Evolutionary conservation across 2,797 vertebrate genomes (phyloP).

Genomic region (Ispidina picta): DNA sequence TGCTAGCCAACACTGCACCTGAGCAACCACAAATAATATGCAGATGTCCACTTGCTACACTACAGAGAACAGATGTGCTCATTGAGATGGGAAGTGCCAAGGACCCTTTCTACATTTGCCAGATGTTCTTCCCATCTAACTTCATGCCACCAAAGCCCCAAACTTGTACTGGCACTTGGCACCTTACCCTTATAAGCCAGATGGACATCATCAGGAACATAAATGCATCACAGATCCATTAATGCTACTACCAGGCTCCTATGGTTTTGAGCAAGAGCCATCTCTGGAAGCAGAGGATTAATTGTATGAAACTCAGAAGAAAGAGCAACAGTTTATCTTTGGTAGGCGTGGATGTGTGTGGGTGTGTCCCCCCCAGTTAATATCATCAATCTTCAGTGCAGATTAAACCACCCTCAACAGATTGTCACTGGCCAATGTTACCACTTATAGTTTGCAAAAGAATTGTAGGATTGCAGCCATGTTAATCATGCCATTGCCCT

Average conservation of each 20-base stretch:
- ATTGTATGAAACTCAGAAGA: background rate
- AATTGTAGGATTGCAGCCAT: background rate
- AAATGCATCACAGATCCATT: background rate
- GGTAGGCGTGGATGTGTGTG: background rate
- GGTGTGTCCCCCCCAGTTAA: background rate
- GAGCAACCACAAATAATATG: too few species aligned
- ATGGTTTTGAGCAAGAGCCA: background rate
- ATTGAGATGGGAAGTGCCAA: background rate
- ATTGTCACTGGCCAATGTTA: background rate
- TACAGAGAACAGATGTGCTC: background rate
- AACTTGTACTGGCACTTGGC: background rate
- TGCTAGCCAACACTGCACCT: rapidly evolving
- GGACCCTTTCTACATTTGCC: background rate
- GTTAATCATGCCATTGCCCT: background rate
- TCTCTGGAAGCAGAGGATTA: rapidly evolving
- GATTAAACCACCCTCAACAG: background rate
- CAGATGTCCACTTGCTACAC: background rate
- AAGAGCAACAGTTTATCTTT: background rate
- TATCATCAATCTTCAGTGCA: background rate
- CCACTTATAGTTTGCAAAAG: background rate
- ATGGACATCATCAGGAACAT: too few species aligned
- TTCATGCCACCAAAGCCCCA: background rate
- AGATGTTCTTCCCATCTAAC: background rate
- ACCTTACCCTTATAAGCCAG: background rate
- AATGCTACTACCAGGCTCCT: background rate